Evolutionary conservation across 2,888 invertebrate species (phyloP).

Genomic region (Metalampra italica): DNA sequence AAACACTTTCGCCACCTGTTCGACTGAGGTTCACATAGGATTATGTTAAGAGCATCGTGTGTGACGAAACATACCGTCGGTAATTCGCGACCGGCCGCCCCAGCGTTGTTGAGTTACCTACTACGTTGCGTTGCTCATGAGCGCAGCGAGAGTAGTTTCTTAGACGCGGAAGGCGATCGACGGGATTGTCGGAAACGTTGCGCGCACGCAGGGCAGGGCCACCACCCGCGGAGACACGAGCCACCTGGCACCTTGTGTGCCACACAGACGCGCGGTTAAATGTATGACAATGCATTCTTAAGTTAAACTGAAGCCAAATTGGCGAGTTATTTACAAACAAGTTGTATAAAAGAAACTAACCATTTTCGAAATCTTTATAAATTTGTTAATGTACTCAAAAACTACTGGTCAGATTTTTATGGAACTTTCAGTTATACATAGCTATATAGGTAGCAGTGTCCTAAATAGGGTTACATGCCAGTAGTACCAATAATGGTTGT

Average conservation of each 20-base stretch:
- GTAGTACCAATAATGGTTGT: too few relatives aligned
- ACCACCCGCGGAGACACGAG: conserved; percentile 19
- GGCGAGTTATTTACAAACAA: not conserved
- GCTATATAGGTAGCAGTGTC: too few relatives aligned
- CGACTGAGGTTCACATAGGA: conserved; percentile 86
- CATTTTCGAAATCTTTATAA: too few relatives aligned
- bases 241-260: conserved; percentile 23
- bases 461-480: too few relatives aligned
- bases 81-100: conserved; percentile 47
- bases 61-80: conserved; percentile 62
- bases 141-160: conserved; percentile 32
- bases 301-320: too few relatives aligned
- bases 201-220: conserved; percentile 19
- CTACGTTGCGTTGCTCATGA: conserved; percentile 16
- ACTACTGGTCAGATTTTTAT: too few relatives aligned
- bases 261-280: conserved; percentile 24
- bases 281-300: conserved; percentile 26
- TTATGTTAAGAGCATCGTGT: conserved; percentile 58
- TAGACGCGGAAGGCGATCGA: conserved; percentile 28
- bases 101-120: conserved; percentile 26
- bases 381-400: too few relatives aligned
- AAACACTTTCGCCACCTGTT: conserved; percentile 99
- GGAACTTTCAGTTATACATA: too few relatives aligned
- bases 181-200: conserved; percentile 27
- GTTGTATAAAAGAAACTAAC: not conserved